phyloP scores from a whole-genome alignment of 2,888 invertebrate genomes.

The Heliconius hortense region DNA sequence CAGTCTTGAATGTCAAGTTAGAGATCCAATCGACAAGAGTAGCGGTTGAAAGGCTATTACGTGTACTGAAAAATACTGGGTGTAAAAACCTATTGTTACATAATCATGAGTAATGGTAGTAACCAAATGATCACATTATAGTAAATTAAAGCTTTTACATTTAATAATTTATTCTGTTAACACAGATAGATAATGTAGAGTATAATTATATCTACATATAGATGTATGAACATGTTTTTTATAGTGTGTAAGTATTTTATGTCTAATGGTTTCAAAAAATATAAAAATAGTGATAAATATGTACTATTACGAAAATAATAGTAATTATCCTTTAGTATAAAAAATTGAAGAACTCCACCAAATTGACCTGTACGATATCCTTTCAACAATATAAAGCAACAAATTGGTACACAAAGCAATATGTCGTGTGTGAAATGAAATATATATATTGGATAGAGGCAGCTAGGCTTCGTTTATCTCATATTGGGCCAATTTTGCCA shows the following conservation, averaged over 20 bases:
- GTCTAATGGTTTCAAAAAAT: background rate
- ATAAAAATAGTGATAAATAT: background rate
- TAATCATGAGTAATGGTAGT: background rate
- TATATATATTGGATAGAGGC: slow-evolving; percentile 38
- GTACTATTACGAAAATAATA: background rate
- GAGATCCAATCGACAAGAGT: slow-evolving; percentile 19
- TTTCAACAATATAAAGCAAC: slow-evolving; percentile 13
- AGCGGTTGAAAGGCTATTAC: slow-evolving; percentile 2
- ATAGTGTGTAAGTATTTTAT: background rate
- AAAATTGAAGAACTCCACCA: slow-evolving; percentile 4
- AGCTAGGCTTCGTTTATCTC: slow-evolving; percentile 36
- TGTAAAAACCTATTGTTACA: background rate
- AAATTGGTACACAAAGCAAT: slow-evolving; percentile 30
- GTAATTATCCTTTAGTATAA: background rate
- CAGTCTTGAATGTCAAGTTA: slow-evolving; percentile 30
- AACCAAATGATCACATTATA: background rate
- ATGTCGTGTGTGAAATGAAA: slow-evolving; percentile 36
- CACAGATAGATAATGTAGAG: background rate
- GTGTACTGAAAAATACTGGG: background rate
- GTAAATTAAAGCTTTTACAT: background rate
- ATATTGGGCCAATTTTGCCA: slow-evolving; percentile 45
- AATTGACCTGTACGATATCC: background rate
- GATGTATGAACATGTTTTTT: background rate
- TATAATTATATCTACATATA: background rate
- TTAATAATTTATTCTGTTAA: background rate